Percentiles rank a stretch among this genome's conserved stretches.
phyloP scores from a whole-genome alignment of 2,113 vertebrate genomes.

The Raja brachyura region DNA sequence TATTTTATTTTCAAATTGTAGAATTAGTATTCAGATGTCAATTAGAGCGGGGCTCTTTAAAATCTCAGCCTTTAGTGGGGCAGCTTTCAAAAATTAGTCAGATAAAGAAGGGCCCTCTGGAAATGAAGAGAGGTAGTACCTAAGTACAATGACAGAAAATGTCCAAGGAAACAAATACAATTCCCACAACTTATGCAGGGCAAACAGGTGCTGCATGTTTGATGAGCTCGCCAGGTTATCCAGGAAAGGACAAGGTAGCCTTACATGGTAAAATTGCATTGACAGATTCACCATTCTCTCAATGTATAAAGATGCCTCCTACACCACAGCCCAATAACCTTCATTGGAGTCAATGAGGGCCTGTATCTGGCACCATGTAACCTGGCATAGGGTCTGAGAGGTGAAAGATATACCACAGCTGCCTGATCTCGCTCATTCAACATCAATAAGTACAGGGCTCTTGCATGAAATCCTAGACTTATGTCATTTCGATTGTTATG shows the following conservation, averaged over 20 bases:
- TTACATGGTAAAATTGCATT: background rate
- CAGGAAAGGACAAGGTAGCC: background rate
- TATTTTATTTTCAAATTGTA: constrained; percentile 2
- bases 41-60: background rate
- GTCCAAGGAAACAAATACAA: background rate
- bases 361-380: too few species aligned
- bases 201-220: background rate
- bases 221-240: background rate
- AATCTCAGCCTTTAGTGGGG: background rate
- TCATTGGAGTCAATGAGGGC: too few species aligned
- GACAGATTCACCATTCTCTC: background rate
- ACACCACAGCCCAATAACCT: too few species aligned
- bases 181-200: background rate
- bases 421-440: too few species aligned
- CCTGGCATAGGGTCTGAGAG: too few species aligned
- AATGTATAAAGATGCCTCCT: background rate
- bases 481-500: too few species aligned
- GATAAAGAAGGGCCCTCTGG: background rate
- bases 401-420: too few species aligned
- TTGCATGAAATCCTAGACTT: too few species aligned
- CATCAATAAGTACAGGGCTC: too few species aligned
- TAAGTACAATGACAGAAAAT: background rate
- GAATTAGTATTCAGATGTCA: background rate
- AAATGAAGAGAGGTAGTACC: background rate
- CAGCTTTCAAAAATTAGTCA: background rate